phyloP scores from a whole-genome alignment of 2,888 invertebrate genomes.

The Odontocolon sp. region DNA sequence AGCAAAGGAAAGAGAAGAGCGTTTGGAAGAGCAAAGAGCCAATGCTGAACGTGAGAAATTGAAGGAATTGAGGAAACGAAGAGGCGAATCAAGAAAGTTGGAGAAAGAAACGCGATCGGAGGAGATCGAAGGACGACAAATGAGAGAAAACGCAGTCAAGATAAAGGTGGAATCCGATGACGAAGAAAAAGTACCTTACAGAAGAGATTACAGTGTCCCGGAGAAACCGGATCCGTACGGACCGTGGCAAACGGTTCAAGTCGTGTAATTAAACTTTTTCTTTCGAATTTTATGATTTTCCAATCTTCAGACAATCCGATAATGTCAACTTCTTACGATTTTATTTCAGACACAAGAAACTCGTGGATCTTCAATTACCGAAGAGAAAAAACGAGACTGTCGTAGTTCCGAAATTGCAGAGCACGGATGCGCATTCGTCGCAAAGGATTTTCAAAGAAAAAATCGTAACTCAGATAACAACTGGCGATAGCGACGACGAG shows the following conservation, averaged over 20 bases:
- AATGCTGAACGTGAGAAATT: conserved; percentile 74
- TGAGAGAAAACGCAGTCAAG: conserved; percentile 42
- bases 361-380: conserved; percentile 88
- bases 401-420: conserved; percentile 79
- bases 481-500: conserved; percentile 81
- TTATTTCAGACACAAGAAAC: conserved; percentile 81
- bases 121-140: conserved; percentile 56
- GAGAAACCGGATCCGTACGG: conserved; percentile 87
- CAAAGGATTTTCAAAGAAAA: conserved; percentile 85
- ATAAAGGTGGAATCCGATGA: conserved; percentile 73
- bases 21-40: conserved; percentile 77
- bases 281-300: not conserved
- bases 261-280: conserved; percentile 81
- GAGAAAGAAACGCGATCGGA: conserved; percentile 81
- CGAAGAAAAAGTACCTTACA: conserved; percentile 77
- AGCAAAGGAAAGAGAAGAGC: conserved; percentile 78
- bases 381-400: conserved; percentile 76
- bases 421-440: conserved; percentile 80
- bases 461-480: conserved; percentile 83
- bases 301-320: not conserved
- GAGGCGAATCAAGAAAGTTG: conserved; percentile 81
- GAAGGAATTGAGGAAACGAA: conserved; percentile 79
- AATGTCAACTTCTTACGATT: conserved; percentile 43
- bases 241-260: conserved; percentile 87
- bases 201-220: conserved; percentile 84